Percentiles rank a stretch among this genome's conserved stretches.
Evolutionary conservation across 2,797 vertebrate genomes (phyloP).

Genomic region (Aldrovandia affinis): DNA sequence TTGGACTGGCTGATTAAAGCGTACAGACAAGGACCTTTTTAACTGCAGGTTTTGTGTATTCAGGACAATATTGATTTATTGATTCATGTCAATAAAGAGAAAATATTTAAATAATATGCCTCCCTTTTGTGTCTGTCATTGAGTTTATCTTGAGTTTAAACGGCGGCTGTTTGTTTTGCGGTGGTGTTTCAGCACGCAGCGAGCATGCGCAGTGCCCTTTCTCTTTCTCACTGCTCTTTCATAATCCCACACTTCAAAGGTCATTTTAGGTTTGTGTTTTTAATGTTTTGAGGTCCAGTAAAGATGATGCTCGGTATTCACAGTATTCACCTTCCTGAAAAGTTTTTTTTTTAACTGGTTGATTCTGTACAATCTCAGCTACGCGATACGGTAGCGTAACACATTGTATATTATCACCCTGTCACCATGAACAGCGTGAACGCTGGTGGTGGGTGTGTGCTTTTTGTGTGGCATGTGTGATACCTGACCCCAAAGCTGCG

Average conservation of each 20-base stretch:
- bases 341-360: neutral
- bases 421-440: neutral
- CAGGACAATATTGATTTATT: no score
- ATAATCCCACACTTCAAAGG: neutral
- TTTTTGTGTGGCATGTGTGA: neutral
- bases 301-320: no score
- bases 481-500: neutral
- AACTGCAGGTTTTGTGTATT: constrained; percentile 57
- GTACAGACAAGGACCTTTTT: constrained; percentile 16
- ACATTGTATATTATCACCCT: neutral
- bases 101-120: constrained; percentile 26
- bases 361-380: neutral
- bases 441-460: neutral
- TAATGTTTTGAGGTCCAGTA: neutral
- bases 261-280: neutral
- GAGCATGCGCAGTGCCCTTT: neutral
- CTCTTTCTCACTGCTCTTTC: neutral
- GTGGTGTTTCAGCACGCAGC: neutral
- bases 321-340: neutral
- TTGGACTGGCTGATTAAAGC: neutral
- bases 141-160: neutral
- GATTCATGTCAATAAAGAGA: constrained; percentile 58
- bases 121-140: neutral
- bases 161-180: neutral
- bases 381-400: neutral